Conservation (phyloP, 2,888 invertebrate species). For the Strigamia transsilvanica region DNA sequence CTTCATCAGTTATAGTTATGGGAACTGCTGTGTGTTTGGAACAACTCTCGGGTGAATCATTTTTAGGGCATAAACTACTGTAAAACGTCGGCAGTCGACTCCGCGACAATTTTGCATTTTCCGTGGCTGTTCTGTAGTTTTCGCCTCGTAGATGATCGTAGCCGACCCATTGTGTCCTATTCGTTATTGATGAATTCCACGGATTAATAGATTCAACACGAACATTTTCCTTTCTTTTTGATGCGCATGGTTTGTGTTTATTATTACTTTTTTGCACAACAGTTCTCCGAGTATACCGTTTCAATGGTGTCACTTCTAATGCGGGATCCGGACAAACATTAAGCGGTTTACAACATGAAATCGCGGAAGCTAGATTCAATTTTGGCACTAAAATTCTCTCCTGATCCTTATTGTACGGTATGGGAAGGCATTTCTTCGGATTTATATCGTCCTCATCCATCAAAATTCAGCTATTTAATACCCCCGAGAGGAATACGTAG, state of each 20-base stretch:
- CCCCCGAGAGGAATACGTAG: not conserved
- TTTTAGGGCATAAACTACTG: not conserved
- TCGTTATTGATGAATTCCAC: not conserved
- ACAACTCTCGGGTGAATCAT: not conserved
- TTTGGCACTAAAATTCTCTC: not conserved
- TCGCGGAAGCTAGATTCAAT: not conserved
- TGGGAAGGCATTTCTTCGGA: not conserved
- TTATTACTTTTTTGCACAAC: not conserved
- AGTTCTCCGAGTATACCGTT: not conserved
- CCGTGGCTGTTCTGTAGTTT: not conserved
- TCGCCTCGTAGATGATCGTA: not conserved
- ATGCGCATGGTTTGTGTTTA: not conserved
- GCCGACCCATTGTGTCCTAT: not conserved
- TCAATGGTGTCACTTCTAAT: conserved; percentile 40
- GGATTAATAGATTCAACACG: not conserved
- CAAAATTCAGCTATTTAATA: not conserved
- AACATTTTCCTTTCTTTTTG: not conserved
- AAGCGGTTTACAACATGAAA: not conserved
- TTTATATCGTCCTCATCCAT: not conserved
- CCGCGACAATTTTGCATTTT: not conserved
- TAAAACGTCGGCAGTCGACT: not conserved
- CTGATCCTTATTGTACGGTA: not conserved
- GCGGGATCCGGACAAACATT: conserved; percentile 33
- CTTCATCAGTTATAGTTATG: not conserved
- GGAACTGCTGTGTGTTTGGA: not conserved